These are phyloP conservation scores for Psilopsiagon aurifrons DNA, from an alignment of 2,113 vertebrate species.

Conservation along the genomic window DNA sequence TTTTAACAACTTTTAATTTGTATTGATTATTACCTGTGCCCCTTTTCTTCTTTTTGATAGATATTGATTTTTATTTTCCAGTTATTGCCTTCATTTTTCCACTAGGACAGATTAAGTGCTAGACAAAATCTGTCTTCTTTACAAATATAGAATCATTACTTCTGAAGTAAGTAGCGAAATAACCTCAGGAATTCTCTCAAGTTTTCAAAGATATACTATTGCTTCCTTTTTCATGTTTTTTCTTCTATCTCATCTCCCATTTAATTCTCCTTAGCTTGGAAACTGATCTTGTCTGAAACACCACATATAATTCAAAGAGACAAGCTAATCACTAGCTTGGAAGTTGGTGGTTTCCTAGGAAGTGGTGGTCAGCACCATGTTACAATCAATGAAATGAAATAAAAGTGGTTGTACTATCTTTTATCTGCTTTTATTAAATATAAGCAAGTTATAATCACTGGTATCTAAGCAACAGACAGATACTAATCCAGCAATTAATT, in stretches of 20 bases:
- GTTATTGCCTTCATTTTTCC: neutral
- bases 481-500: constrained; percentile 57
- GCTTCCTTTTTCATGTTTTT: neutral
- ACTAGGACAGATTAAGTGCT: neutral
- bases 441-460: neutral
- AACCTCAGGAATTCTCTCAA: neutral
- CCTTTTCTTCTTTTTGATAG: neutral
- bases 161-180: neutral
- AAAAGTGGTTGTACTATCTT: constrained; percentile 16
- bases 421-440: constrained; percentile 43
- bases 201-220: neutral
- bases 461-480: constrained; percentile 54
- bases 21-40: neutral
- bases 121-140: neutral
- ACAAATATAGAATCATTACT: neutral
- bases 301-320: neutral
- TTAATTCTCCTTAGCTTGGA: neutral
- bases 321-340: neutral
- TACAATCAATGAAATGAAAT: neutral
- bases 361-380: neutral
- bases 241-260: neutral
- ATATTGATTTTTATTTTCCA: neutral
- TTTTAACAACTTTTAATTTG: neutral
- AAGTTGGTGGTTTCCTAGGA: constrained; percentile 22
- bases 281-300: neutral